Base-by-base conservation (phyloP, 2,888 invertebrate genomes). In the Eustalomyia histrio region DNA sequence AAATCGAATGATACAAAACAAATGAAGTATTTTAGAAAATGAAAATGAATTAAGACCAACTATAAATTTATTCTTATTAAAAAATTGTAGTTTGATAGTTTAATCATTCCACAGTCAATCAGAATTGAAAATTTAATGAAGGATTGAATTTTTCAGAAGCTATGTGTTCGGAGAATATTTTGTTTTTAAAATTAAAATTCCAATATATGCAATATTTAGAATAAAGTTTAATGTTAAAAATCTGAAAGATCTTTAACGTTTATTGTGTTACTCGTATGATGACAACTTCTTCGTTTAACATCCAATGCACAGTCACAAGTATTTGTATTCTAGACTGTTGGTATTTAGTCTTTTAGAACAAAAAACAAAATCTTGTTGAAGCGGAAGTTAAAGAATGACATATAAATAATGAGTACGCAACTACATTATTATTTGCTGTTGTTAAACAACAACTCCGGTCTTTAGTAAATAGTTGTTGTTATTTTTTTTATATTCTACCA, bases 321-420 rank as follows among this genome's bases (percentile, higher is more conserved):
- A 10, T 18, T 8, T 53, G 9, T 18, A 18, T 39, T 8, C 39
- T 4, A 12, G 17, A 9, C 24, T 47, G n/a, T 6, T 29, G 29
- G 29, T 29, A 4, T 29, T 24, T 24, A 16, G 4, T 57, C 17
- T 18, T 9, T n/a, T 16, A 72, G 12, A 57, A 64, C 55, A 57
- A 33, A 12, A 47, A 52, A 67, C 33, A 43, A 18, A 73, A 74
- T 76, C 69, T 71, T 53, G 35, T 76, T 68, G 61, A 63, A 76
- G 71, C 63, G 68, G 72, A 76, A 72, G 21, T 57, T 39, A 47
- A 55, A 39, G 58, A 29, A 29, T 24, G 58, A 68, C 67, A 52
- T 4, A 8, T 29, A 24, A n/a, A 29, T 29, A 14, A 10, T 29
- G 29, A 29, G 55, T 72, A 58, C 50, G 73, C 79, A 79, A 74